A percentile compares a stretch with the other conserved stretches of the same genome.
These are phyloP conservation scores for Cyclina sinensis DNA, from an alignment of 1,140 invertebrate genomes.

Conservation along the genomic window DNA sequence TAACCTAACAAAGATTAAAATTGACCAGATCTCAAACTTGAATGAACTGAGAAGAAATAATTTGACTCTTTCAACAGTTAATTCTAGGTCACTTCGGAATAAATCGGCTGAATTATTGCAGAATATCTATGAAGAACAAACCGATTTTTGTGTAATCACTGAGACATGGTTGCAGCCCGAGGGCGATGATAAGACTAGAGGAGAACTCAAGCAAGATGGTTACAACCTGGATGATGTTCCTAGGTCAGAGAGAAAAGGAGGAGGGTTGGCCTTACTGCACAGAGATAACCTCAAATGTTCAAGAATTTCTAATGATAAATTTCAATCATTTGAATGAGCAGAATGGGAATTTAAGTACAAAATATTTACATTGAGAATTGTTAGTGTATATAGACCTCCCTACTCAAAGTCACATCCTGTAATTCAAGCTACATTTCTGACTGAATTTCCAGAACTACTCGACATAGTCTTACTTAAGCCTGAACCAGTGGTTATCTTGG, in stretches of 20 bases:
- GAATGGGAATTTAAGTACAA: constrained; percentile 26
- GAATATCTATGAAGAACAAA: constrained; percentile 29
- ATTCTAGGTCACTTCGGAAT: constrained; percentile 19
- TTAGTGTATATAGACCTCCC: constrained; percentile 35
- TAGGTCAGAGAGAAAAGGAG: constrained; percentile 36
- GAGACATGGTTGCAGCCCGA: constrained; percentile 22
- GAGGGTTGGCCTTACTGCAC: constrained; percentile 23
- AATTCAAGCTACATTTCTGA: constrained; percentile 31
- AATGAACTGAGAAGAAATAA: neutral
- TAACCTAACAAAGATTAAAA: constrained; percentile 25
- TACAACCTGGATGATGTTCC: constrained; percentile 13
- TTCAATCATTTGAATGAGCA: constrained; percentile 18
- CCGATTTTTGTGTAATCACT: constrained; percentile 30
- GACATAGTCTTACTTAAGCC: neutral
- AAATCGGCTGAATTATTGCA: constrained; percentile 32
- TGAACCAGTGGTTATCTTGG: neutral
- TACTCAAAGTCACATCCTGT: constrained; percentile 14
- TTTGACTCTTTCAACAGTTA: constrained; percentile 21
- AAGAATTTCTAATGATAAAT: constrained; percentile 1
- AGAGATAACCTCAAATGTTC: constrained; percentile 33
- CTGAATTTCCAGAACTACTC: constrained; percentile 21
- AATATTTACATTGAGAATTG: neutral
- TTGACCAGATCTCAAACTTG: neutral
- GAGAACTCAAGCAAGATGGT: neutral
- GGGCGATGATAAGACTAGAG: constrained; percentile 10